Conservation (phyloP, 2,797 vertebrate species). For the Enteromius radiatus region DNA sequence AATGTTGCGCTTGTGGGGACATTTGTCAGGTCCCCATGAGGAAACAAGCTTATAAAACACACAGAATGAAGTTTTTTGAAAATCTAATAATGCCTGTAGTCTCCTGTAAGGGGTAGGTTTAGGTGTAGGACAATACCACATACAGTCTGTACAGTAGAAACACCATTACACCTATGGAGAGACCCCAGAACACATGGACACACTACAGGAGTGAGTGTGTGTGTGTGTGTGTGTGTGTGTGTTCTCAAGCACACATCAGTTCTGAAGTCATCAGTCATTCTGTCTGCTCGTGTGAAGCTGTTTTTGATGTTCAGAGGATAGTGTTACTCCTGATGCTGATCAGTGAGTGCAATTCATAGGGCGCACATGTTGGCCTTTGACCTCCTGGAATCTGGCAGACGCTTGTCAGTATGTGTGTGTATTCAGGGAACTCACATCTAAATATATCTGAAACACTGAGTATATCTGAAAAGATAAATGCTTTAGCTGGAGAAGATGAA, state of each 20-base stretch:
- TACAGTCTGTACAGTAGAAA: too few species aligned
- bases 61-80: too few species aligned
- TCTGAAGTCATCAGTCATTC: not conserved
- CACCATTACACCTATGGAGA: too few species aligned
- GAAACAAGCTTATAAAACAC: too few species aligned
- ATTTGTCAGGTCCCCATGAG: too few species aligned
- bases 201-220: too few species aligned
- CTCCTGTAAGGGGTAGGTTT: too few species aligned
- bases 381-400: conserved; percentile 2
- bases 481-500: not conserved
- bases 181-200: too few species aligned
- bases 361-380: not conserved
- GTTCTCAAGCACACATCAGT: not conserved
- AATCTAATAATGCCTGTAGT: too few species aligned
- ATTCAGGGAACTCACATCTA: not conserved
- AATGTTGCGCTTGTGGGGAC: too few species aligned
- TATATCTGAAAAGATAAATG: not conserved
- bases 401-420: not conserved
- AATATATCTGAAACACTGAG: not conserved
- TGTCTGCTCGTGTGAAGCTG: not conserved
- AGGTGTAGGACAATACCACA: too few species aligned
- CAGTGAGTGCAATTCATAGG: not conserved
- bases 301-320: not conserved
- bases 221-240: too few species aligned
- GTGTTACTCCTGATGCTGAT: not conserved